These are phyloP conservation scores for Andrena praecox DNA, from an alignment of 2,888 invertebrate species.

Conservation along the genomic window DNA sequence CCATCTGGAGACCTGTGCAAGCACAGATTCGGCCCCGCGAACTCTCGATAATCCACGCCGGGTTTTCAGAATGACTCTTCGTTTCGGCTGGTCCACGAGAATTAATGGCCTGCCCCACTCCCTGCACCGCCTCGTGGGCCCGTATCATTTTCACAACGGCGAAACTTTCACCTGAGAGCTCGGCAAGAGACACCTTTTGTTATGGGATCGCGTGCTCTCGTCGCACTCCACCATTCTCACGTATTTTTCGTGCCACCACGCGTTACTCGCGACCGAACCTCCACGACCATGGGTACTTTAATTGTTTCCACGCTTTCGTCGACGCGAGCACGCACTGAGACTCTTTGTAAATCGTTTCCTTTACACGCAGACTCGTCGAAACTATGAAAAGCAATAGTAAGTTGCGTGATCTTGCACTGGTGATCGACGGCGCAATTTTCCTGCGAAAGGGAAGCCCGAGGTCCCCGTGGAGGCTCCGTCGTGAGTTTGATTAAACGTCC, in stretches of 20 bases:
- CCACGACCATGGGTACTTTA: conserved; percentile 2
- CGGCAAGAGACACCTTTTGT: conserved; percentile 63
- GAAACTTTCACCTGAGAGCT: conserved; percentile 74
- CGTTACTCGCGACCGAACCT: conserved; percentile 10
- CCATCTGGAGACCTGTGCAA: conserved; percentile 15
- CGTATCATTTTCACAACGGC: conserved; percentile 70
- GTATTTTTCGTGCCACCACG: conserved; percentile 27
- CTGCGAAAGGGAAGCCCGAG: not conserved
- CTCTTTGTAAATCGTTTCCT: not conserved
- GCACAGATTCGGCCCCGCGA: conserved; percentile 14
- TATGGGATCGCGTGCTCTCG: conserved; percentile 56
- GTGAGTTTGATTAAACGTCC: not conserved
- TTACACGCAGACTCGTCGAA: not conserved
- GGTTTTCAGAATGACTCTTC: conserved; percentile 17
- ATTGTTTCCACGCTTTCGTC: conserved; percentile 6
- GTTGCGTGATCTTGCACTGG: too few species aligned
- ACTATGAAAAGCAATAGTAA: too few species aligned
- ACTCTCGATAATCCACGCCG: not conserved
- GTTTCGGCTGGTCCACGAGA: conserved; percentile 58
- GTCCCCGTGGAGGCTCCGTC: not conserved
- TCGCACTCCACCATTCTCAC: conserved; percentile 50
- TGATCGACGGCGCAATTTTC: not conserved
- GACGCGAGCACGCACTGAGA: not conserved
- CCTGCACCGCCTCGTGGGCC: conserved; percentile 13
- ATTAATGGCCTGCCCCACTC: conserved; percentile 67